A percentile compares a stretch with the other conserved stretches of the same genome.
Evolutionary conservation across 2,888 invertebrate species (phyloP).

Genomic region (Nemurella pictetii): DNA sequence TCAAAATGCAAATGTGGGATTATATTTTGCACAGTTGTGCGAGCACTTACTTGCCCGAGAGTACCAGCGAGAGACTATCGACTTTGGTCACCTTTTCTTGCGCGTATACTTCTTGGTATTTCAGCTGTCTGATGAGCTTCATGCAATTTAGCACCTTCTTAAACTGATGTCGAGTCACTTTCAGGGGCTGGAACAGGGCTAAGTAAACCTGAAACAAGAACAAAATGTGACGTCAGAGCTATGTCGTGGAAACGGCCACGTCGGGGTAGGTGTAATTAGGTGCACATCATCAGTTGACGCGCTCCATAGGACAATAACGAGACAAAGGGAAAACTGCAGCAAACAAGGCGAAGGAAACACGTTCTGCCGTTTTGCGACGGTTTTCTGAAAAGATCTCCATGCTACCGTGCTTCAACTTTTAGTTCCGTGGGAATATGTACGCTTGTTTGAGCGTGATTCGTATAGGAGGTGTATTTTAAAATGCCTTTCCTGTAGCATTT

Average conservation of each 20-base stretch:
- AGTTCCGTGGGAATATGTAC: background rate
- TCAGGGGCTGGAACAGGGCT: conserved; percentile 79
- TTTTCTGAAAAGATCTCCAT: background rate
- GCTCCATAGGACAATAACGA: background rate
- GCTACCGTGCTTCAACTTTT: background rate
- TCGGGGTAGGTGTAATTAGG: background rate
- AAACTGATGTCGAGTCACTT: conserved; percentile 80
- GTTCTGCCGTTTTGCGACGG: background rate
- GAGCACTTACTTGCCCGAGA: conserved; percentile 80
- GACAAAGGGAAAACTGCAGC: background rate
- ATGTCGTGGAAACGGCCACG: background rate
- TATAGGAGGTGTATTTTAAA: background rate
- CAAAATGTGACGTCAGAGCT: background rate
- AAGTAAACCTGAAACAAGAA: conserved; percentile 67
- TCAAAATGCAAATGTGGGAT: background rate
- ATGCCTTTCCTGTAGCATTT: background rate
- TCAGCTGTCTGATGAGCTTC: conserved; percentile 75
- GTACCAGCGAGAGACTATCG: conserved; percentile 80
- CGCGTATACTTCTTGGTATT: conserved; percentile 84
- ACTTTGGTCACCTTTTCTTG: conserved; percentile 87
- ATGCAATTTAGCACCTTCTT: conserved; percentile 79
- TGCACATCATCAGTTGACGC: background rate
- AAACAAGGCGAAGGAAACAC: background rate
- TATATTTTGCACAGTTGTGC: background rate
- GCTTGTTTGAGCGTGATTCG: background rate